Evolutionary conservation across 23 tunicate genomes (phyloP).

Genomic region (Diplosoma virens): DNA sequence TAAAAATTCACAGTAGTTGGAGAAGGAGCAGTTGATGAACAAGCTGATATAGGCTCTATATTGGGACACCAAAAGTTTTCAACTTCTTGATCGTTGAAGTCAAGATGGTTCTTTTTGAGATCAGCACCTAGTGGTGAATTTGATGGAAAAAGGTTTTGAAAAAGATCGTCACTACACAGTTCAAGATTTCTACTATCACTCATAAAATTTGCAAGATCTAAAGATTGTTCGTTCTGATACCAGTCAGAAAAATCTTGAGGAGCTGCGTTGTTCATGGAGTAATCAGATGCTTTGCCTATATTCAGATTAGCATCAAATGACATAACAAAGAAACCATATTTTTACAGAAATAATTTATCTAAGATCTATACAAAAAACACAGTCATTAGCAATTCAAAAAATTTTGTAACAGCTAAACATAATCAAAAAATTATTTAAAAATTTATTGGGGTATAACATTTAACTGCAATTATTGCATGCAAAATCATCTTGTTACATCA

Average conservation of each 20-base stretch:
- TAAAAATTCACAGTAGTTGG: constrained; percentile 73
- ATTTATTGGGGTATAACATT: too few species aligned
- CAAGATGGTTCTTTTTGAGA: constrained; percentile 15
- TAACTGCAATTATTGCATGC: too few species aligned
- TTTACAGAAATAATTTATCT: not conserved
- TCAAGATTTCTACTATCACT: constrained; percentile 48
- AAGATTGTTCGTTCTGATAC: constrained; percentile 92
- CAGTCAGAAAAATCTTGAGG: constrained; percentile 45
- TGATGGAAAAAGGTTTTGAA: constrained; percentile 71
- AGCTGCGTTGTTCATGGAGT: constrained; percentile 35
- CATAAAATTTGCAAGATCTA: constrained; percentile 76
- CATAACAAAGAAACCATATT: constrained; percentile 11
- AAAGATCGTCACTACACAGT: constrained; percentile 82
- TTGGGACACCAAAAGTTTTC: constrained; percentile 64
- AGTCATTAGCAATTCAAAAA: too few species aligned
- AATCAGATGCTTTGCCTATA: not conserved
- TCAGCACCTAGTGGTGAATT: constrained; percentile 49
- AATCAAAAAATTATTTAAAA: too few species aligned
- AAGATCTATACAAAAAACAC: not conserved
- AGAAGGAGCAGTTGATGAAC: constrained; percentile 90
- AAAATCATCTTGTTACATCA: too few species aligned
- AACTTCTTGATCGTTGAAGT: constrained; percentile 42
- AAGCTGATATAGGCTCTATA: constrained; percentile 70
- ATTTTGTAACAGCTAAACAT: too few species aligned
- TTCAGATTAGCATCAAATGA: constrained; percentile 31